These are phyloP conservation scores for Pundamilia nyererei DNA, from an alignment of 2,113 vertebrate genomes.

Conservation along the genomic window DNA sequence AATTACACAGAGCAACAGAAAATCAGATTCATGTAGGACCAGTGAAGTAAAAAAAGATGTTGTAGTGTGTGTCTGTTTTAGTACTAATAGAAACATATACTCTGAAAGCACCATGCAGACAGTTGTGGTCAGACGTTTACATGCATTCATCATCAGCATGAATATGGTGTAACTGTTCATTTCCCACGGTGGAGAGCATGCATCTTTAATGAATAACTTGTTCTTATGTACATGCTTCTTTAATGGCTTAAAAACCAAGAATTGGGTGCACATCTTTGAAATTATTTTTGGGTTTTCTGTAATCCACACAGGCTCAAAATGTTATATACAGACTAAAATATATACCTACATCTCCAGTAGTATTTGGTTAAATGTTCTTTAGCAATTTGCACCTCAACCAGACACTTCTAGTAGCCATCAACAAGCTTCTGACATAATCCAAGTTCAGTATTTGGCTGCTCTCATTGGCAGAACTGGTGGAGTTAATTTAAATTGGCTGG, in stretches of 20 bases:
- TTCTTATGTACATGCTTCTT: not conserved
- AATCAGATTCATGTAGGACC: not conserved
- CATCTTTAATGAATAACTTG: not conserved
- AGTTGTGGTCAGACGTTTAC: not conserved
- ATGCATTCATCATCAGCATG: not conserved
- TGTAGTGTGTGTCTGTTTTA: not conserved
- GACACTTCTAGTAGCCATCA: not conserved
- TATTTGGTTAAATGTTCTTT: not conserved
- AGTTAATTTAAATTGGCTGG: not conserved
- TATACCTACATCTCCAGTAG: not conserved
- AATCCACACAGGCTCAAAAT: not conserved
- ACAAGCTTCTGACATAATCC: not conserved
- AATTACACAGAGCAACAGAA: not conserved
- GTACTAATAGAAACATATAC: not conserved
- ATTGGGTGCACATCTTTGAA: not conserved
- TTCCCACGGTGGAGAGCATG: not conserved
- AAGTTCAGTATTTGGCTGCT: not conserved
- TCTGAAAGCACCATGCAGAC: not conserved
- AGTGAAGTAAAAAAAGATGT: not conserved
- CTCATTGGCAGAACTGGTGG: not conserved
- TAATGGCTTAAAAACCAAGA: not conserved
- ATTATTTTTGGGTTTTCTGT: not conserved
- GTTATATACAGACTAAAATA: not conserved
- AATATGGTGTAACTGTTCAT: not conserved
- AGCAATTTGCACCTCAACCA: not conserved